Evolutionary conservation across 2,888 invertebrate genomes (phyloP).

Genomic region (Cantharis flavilabris): DNA sequence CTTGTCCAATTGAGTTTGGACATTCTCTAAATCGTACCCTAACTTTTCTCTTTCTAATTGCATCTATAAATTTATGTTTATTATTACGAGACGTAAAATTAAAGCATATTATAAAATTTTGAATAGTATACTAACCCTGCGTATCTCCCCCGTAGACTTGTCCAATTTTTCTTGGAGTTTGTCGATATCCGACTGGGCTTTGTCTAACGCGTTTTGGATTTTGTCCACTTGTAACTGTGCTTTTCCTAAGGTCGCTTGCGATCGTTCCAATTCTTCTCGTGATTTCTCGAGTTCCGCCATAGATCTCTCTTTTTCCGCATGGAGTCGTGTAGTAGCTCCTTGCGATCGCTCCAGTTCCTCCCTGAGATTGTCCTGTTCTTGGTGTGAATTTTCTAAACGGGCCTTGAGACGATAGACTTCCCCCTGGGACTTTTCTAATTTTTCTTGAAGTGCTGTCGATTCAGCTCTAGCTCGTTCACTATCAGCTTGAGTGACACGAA

Average conservation of each 20-base stretch:
- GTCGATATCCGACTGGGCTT: conserved; percentile 88
- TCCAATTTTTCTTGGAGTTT: conserved; percentile 87
- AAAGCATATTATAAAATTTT: neutral
- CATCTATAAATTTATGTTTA: conserved; percentile 58
- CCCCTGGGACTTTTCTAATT: conserved; percentile 91
- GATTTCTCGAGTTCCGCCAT: conserved; percentile 84
- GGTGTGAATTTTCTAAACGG: conserved; percentile 92
- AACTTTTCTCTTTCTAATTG: conserved; percentile 91
- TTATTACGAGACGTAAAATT: neutral
- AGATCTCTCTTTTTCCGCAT: conserved; percentile 87
- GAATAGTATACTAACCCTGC: conserved; percentile 66
- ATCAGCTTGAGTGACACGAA: conserved; percentile 89
- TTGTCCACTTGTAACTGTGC: conserved; percentile 92
- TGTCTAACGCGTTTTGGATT: conserved; percentile 84
- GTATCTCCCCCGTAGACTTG: conserved; percentile 78
- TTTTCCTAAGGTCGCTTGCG: conserved; percentile 87
- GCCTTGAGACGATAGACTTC: conserved; percentile 94
- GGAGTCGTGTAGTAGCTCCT: conserved; percentile 79
- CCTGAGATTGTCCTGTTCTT: conserved; percentile 89
- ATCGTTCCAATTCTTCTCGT: conserved; percentile 85
- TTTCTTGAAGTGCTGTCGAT: conserved; percentile 85
- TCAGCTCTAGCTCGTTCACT: conserved; percentile 85
- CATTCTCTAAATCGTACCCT: conserved; percentile 86
- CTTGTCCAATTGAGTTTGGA: conserved; percentile 90
- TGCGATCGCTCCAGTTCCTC: conserved; percentile 91